Base-by-base conservation (phyloP, 2,113 vertebrate species). In the Notothenia rossii region DNA sequence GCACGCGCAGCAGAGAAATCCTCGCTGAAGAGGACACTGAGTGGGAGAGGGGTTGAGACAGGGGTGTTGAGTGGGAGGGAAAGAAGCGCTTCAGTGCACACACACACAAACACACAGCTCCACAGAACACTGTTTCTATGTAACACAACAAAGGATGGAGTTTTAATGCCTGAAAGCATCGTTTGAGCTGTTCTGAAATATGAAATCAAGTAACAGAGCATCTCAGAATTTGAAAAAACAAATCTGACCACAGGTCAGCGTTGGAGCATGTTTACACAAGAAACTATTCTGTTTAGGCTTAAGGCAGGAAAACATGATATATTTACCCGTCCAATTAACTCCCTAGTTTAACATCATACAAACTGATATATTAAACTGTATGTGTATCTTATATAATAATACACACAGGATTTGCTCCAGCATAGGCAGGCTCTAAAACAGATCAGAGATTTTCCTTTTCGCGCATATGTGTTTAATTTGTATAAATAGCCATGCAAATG, bases 31-130 rank as follows among this genome's bases (percentile, higher is more conserved):
- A 88, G 73, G 51, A 73, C 79, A 33, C 12, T 56, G 85, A 84
- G 91, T 89, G 90, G 90, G 91, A 87, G 90, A 84, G 58, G 76
- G 89, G 89, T 86, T 91, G 86, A 90, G 75, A 69, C 84, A 83
- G 87, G 75, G 90, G 86, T 69, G 88, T 76, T 79, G 88, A 82
- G 90, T 89, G 82, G 88, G 91, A 85, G 87, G 86, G 61, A 86
- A 79, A 88, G 82, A 82, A 72, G 64, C 75, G 85, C 64, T 87
- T 87, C 70, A 56, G 55, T 50, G 61, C 60, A 5, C n/a, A 6
- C 46, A 5, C 71, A 43, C 58, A 43, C 74, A 48, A 18, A 29
- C 53, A 33, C 43, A 53, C 55, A 40, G 45, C 69, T 79, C 80
- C 79, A 1, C 22, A 48, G 36, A 85, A 54, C 70, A 15, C 18